These are phyloP conservation scores for Nothocercus nigrocapillus DNA, from an alignment of 2,113 vertebrate species.

Conservation along the genomic window DNA sequence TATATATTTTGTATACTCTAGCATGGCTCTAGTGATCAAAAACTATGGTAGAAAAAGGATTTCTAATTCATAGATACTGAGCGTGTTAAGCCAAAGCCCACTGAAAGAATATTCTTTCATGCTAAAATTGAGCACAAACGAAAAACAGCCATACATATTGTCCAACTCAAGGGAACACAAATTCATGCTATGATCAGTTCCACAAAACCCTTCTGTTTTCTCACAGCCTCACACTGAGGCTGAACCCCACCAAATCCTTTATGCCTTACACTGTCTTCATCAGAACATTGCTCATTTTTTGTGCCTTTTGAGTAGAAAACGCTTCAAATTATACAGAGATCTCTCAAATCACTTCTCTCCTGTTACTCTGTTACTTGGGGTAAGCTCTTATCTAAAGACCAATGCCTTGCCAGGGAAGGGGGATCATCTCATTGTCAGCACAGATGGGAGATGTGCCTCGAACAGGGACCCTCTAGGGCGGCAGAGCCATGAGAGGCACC, in stretches of 20 bases:
- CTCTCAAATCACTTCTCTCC: background rate
- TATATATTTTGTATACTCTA: background rate
- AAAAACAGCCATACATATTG: background rate
- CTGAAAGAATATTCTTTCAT: background rate
- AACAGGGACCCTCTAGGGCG: background rate
- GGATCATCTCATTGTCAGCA: background rate
- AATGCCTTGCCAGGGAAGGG: background rate
- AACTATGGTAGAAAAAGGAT: background rate
- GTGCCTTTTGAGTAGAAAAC: background rate
- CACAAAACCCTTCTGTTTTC: background rate
- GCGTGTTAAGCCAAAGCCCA: background rate
- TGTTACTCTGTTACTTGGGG: background rate
- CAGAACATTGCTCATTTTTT: background rate
- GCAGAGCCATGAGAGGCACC: background rate
- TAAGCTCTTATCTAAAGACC: background rate
- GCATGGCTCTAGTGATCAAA: background rate
- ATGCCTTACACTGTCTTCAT: background rate
- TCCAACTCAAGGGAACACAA: background rate
- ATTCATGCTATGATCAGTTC: background rate
- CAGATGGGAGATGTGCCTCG: background rate
- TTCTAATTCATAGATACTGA: background rate
- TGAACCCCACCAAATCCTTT: background rate
- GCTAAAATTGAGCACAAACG: background rate
- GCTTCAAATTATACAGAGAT: background rate
- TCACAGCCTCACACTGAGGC: rapidly evolving